Conservation (phyloP, 2,113 vertebrate genomes). For the Oncorhynchus masou region DNA sequence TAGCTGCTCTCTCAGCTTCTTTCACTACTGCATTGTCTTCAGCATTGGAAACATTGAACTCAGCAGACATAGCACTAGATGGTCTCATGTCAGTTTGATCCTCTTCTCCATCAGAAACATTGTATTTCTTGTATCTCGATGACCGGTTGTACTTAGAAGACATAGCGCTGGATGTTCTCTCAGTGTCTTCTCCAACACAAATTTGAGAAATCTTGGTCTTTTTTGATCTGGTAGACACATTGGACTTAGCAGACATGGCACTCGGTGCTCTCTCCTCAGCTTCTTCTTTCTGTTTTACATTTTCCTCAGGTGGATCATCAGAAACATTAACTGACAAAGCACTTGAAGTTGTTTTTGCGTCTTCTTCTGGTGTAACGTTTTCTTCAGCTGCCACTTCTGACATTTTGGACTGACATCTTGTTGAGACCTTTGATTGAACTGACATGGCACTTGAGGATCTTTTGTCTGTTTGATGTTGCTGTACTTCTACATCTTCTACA, state of each 20-base stretch:
- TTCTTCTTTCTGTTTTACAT: too few relatives aligned
- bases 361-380: background rate
- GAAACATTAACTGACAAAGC: constrained; percentile 53
- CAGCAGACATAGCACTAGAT: constrained; percentile 9
- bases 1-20: too few relatives aligned
- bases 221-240: constrained; percentile 31
- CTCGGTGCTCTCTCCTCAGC: constrained; percentile 21
- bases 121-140: constrained; percentile 22
- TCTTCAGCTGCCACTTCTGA: constrained; percentile 12
- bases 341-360: constrained; percentile 48
- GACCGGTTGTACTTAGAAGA: too few relatives aligned
- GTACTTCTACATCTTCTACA: constrained; percentile 15
- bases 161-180: background rate
- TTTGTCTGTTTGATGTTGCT: constrained; percentile 24
- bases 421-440: constrained; percentile 54
- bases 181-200: constrained; percentile 10
- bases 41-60: constrained; percentile 4
- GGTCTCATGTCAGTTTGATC: background rate
- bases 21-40: background rate
- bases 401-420: constrained; percentile 19
- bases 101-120: constrained; percentile 11
- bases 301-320: background rate
- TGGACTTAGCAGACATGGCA: constrained; percentile 47
- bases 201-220: constrained; percentile 44
- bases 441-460: constrained; percentile 20